phyloP scores from a whole-genome alignment of 2,797 vertebrate species.

The Lacerta bilineata region DNA sequence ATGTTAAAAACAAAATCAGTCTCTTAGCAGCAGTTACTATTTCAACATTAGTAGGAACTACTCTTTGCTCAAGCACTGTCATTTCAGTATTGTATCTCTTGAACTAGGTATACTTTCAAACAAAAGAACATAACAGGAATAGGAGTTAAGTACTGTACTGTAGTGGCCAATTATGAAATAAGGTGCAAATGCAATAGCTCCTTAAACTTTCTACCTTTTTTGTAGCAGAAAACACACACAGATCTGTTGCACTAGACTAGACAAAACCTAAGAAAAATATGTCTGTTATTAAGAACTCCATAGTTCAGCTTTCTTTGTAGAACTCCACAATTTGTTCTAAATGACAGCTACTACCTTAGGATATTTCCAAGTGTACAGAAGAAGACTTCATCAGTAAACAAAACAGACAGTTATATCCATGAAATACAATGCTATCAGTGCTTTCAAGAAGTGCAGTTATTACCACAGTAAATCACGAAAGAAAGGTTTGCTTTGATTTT shows the following conservation, averaged over 20 bases:
- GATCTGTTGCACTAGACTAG: neutral
- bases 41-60: neutral
- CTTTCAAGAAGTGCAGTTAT: neutral
- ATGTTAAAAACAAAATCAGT: neutral
- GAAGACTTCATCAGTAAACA: constrained; percentile 16
- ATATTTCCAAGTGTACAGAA: constrained; percentile 23
- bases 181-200: neutral
- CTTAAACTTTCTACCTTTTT: neutral
- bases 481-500: neutral
- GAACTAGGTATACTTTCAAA: neutral
- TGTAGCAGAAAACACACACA: neutral
- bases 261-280: neutral
- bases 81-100: neutral
- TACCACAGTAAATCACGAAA: neutral
- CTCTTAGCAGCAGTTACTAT: neutral
- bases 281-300: neutral
- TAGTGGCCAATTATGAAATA: neutral
- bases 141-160: neutral
- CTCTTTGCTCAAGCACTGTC: neutral
- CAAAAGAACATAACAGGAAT: neutral
- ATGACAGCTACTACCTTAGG: neutral
- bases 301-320: constrained; percentile 32
- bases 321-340: neutral
- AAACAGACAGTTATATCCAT: constrained; percentile 8
- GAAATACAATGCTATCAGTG: constrained; percentile 10